Evolutionary conservation across 2,797 vertebrate genomes (phyloP), one percentile per base, ranked within the genome.

Genomic region (Paedocypris micromegethes): DNA sequence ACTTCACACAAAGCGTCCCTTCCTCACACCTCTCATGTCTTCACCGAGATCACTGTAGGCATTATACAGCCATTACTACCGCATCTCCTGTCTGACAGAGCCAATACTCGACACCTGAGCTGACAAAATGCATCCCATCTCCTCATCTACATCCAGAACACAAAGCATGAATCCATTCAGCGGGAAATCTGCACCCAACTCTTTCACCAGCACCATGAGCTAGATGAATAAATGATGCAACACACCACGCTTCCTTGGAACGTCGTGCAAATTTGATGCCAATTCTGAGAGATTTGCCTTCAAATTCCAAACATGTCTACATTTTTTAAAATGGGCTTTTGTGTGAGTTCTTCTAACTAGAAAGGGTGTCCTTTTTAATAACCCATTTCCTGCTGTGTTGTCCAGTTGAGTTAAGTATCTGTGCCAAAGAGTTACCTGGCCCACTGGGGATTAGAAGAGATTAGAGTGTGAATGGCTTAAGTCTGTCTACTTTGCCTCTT

Each of bases 391-490:
- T 4, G 47, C 38, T 63, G 44, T 57, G 8, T 64, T 58, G 43
- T 62, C 9, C 53, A 6, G 9, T 52, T 60, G 57, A 63, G 38
- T 54, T 73, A 59, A 39, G 45, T 64, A 68, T 1, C 4, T 45
- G 42, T 67, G 72, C 58, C 65, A 70, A 63, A 63, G 53, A 58
- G 68, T 57, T 69, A 62, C 65, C 23, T 75, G 54, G 65, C 57
- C 57, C 58, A 70, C 75, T 61, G 59, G 58, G 65, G 61, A 75
- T 79, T 77, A 75, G 54, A 68, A 7, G 41, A 53, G 64, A 75
- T 75, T 75, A 73, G 52, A 63, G 70, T 62, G 66, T 76, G 75
- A 73, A 76, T 72, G 68, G 64, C 52, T 73, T 73, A 68, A 78
- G 59, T 65, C 57, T 63, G 60, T 72, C 60, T 75, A 72, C 56